Base-by-base conservation (phyloP, 2,797 vertebrate genomes). In the Peromyscus aztecus region DNA sequence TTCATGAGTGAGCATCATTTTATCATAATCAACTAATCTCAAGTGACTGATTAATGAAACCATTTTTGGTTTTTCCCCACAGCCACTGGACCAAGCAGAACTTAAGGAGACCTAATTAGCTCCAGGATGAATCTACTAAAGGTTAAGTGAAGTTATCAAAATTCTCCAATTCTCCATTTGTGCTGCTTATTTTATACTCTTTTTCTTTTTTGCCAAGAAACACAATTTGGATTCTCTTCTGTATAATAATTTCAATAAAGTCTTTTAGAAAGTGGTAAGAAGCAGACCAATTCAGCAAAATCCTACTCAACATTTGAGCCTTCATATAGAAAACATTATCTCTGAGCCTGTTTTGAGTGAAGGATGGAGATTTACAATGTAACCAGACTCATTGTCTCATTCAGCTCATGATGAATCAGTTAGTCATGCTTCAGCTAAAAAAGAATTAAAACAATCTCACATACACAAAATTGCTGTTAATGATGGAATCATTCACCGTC, bases 121-220 rank as follows among this genome's bases (percentile, higher is more conserved):
- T 93, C 71, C 86, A 96, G 34, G 52, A 81, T 81, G 52, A 85
- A 81, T 87, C 57, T 91, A 91, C 92, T 82, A 92, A 96, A 93
- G 43, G 34, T 76, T 96, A 90, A 92, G 49, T 71, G 93, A 95
- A 95, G 46, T 94, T 96, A 92, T 97, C 85, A 89, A 71, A 91
- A 89, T 89, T 89, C 63, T 95, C 17, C 93, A 43, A 3, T 96
- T 96, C 37, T 83, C 23, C 21, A 63, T 94, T 86, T 92, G 17
- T 91, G 24, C 24, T 94, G 90, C n/a, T 88, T 95, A 92, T 92
- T 97, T 95, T 88, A 77, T 94, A 67, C 84, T 86, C 9, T 29
- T 52, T 96, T 57, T 90, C 82, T 63, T 96, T 37, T 89, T 85
- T 91, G 90, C 82, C 90, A 91, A 97, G 69, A 97, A 96, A 89